phyloP scores from a whole-genome alignment of 2,888 invertebrate species.

The Galeopsomyia nigrocyanea region DNA sequence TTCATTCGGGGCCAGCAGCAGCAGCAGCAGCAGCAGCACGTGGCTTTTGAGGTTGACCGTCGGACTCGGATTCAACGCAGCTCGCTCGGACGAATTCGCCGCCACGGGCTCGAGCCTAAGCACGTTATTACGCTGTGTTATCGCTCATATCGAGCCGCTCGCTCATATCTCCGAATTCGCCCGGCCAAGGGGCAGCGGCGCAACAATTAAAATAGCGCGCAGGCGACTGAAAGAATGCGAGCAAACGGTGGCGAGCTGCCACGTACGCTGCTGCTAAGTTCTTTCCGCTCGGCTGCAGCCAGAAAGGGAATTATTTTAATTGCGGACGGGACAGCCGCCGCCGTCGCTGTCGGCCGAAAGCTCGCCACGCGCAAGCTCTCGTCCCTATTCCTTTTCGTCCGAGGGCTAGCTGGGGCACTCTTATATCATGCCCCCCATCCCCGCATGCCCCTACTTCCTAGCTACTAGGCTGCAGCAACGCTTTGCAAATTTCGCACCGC shows the following conservation, averaged over 20 bases:
- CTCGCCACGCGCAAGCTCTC: neutral
- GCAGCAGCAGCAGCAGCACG: constrained; percentile 12
- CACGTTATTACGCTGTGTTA: constrained; percentile 8
- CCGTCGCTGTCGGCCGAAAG: constrained; percentile 34
- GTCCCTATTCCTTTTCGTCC: too few species aligned
- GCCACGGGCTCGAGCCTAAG: constrained; percentile 5
- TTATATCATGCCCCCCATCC: constrained; percentile 45
- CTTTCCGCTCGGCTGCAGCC: constrained; percentile 69
- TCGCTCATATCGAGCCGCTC: neutral
- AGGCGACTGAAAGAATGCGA: constrained; percentile 45
- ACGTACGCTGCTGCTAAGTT: constrained; percentile 64
- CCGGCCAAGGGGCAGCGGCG: constrained; percentile 45
- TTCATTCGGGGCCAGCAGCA: constrained; percentile 50
- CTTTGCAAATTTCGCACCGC: too few species aligned
- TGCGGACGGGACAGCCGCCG: constrained; percentile 67
- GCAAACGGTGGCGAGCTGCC: constrained; percentile 41
- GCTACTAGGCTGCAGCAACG: neutral
- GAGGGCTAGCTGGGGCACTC: constrained; percentile 6
- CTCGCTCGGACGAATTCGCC: constrained; percentile 8
- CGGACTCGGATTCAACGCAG: constrained; percentile 60
- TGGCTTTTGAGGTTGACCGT: constrained; percentile 57
- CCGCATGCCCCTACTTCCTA: constrained; percentile 2
- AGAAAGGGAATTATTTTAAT: constrained; percentile 70
- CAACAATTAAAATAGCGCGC: constrained; percentile 68
- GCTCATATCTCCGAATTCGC: constrained; percentile 46